Evolutionary conservation across 2,797 vertebrate genomes (phyloP), one percentile per base, ranked within the genome.

Genomic region (Cyprinodon diabolis): DNA sequence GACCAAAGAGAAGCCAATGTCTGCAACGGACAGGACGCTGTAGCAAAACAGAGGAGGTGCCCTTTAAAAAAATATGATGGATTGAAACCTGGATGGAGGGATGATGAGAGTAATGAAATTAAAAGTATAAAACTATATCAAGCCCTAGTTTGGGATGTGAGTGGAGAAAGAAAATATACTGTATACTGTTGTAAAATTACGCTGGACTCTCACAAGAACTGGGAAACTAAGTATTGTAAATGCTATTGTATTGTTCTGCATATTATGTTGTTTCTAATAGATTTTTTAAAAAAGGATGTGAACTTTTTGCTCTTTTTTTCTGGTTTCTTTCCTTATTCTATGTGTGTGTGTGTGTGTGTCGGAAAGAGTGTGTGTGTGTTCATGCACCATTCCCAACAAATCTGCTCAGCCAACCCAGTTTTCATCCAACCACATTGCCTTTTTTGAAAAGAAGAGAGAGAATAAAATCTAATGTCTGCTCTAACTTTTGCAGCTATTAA

Each of bases 231-330:
- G 95, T 99, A 97, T 97, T 99, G 97, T 99, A 99, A 98, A 98
- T 98, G 96, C 96, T 98, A 97, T 98, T 96, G 97, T 98, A 97
- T 97, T 98, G 97, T 98, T 98, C 97, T 97, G 97, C 97, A 98
- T 99, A 98, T 98, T 97, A 96, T 96, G 96, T 98, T 98, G 97
- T 99, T 98, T 99, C 97, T 98, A 98, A 99, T 98, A 99, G 97
- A 97, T 97, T 96, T 96, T 90, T 92, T 90, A 68, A 87, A 95
- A 97, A 96, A 98, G 96, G 97, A 98, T 97, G 97, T 98, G 96
- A 98, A 98, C 96, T 96, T 94, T 97, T 97, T 97, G 86, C 84
- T 88, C 94, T 87, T 86, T 88, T 58, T 89, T 90, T 83, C 80
- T 87, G 74, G 77, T 98, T 94, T 94, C 91, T 94, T 94, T 98